phyloP scores from a whole-genome alignment of 2,888 invertebrate species.

The Chironomus tentans region DNA sequence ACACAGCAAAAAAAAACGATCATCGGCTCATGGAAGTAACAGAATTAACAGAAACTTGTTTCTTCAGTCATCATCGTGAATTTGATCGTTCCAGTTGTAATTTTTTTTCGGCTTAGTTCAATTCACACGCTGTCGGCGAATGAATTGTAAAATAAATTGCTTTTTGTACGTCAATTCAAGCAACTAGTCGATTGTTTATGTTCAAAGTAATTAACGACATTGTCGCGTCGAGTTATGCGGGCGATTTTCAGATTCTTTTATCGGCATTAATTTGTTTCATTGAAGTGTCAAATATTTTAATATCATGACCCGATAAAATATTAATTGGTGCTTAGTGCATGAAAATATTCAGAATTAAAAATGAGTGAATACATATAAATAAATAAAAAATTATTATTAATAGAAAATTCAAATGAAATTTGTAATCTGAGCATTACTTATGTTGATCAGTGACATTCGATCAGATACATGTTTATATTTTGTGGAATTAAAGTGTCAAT shows the following conservation, averaged over 20 bases:
- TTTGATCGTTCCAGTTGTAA: conserved; percentile 1
- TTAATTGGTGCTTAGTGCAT: background rate
- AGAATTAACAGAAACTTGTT: background rate
- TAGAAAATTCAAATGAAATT: too few species aligned
- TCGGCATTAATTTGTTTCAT: conserved; percentile 18
- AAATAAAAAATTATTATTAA: too few species aligned
- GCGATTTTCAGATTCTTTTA: conserved; percentile 5
- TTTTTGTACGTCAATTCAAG: background rate
- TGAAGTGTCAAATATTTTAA: background rate
- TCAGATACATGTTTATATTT: too few species aligned
- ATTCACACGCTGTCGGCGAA: background rate
- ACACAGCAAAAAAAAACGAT: background rate
- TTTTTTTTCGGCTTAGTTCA: background rate
- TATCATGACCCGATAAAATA: conserved; percentile 13
- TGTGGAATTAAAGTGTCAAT: too few species aligned
- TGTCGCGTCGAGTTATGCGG: conserved; percentile 5
- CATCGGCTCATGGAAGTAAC: background rate
- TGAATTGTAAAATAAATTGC: background rate
- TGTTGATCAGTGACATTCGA: too few species aligned
- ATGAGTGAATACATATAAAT: background rate
- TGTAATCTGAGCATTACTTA: too few species aligned
- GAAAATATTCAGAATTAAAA: background rate
- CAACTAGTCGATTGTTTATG: conserved; percentile 5
- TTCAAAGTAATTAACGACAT: background rate
- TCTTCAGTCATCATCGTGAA: conserved; percentile 9